A percentile compares a stretch with the other conserved stretches of the same genome.
Conservation (phyloP, 1,140 invertebrate species). For the Nasonia giraulti region DNA sequence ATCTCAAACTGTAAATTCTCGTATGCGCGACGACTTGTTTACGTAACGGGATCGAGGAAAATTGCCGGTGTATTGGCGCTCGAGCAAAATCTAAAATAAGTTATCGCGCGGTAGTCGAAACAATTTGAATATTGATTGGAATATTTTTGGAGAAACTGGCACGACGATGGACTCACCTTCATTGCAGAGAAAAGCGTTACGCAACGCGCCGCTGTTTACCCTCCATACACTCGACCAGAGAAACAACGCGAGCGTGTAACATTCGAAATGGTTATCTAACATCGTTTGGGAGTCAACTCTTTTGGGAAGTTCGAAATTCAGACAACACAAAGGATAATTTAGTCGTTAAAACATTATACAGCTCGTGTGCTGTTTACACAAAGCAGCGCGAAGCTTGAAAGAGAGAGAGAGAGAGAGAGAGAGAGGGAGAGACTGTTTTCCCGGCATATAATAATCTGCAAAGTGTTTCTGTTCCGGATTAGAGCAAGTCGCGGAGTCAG, state of each 20-base stretch:
- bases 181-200: too few relatives aligned
- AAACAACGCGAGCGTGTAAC: background rate
- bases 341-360: background rate
- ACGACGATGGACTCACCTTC: background rate
- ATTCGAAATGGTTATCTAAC: background rate
- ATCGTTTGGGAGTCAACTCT: background rate
- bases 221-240: background rate
- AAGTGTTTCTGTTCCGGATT: constrained; percentile 25
- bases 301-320: background rate
- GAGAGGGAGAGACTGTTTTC: constrained; percentile 12
- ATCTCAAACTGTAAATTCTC: background rate
- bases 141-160: background rate
- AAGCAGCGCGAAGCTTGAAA: background rate
- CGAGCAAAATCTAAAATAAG: background rate
- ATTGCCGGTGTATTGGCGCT: background rate
- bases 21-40: background rate
- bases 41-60: background rate
- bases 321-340: background rate
- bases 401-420: too few relatives aligned
- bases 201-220: too few relatives aligned
- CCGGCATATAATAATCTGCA: constrained; percentile 7
- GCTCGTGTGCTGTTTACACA: background rate
- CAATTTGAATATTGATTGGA: background rate
- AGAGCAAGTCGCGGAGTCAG: constrained; percentile 20
- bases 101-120: background rate